Conservation (phyloP, 1,140 invertebrate species). For the Zaprionus taronus region DNA sequence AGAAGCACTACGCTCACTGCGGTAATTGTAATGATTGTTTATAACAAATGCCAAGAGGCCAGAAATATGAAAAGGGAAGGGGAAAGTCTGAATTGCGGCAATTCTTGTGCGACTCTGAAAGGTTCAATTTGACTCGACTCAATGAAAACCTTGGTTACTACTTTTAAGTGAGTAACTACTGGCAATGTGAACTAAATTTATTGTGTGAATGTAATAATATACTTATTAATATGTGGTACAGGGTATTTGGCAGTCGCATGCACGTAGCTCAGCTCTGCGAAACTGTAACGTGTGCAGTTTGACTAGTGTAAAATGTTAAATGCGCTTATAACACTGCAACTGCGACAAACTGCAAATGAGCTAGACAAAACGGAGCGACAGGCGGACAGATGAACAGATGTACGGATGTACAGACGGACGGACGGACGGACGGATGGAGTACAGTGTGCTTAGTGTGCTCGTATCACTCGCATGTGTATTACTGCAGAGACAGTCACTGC, state of each 20-base stretch:
- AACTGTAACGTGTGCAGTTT: slow-evolving; percentile 12
- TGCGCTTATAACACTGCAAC: slow-evolving; percentile 71
- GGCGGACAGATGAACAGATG: slow-evolving; percentile 6
- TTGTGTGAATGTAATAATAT: no score
- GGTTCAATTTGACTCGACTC: background rate
- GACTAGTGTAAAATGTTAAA: slow-evolving; percentile 62
- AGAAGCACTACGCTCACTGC: slow-evolving; percentile 4
- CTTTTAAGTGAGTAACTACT: no score
- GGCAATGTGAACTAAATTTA: no score
- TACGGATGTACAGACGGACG: slow-evolving; percentile 10
- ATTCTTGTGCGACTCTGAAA: background rate
- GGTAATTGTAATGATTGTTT: slow-evolving; percentile 42
- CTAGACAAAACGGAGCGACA: background rate
- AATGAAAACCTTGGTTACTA: no score
- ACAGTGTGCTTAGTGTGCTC: slow-evolving; percentile 10
- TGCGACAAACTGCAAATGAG: slow-evolving; percentile 17
- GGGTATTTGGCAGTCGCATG: background rate
- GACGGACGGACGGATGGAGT: background rate
- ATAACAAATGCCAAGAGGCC: slow-evolving; percentile 17
- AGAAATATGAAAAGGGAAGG: slow-evolving; percentile 1
- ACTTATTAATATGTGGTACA: background rate
- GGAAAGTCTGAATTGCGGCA: background rate
- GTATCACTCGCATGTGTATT: slow-evolving; percentile 23
- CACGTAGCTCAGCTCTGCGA: background rate
- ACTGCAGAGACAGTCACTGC: slow-evolving; percentile 29